phyloP scores from a whole-genome alignment of 2,113 vertebrate species.

The Oryzias celebensis region DNA sequence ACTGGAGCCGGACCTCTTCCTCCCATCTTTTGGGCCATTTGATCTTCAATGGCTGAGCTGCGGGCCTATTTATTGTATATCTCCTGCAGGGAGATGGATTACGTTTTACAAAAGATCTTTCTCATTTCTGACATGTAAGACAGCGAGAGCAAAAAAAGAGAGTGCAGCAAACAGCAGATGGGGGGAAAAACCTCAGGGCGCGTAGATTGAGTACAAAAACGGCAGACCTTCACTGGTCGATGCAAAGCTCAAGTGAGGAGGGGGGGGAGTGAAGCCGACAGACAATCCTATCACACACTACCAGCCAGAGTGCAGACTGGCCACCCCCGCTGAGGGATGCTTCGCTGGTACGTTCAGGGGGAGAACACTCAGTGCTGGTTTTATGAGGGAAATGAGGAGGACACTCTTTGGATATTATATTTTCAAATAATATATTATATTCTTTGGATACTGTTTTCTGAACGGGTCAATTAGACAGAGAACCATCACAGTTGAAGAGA shows the following conservation, averaged over 20 bases:
- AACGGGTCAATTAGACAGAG: constrained; percentile 11
- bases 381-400: constrained; percentile 33
- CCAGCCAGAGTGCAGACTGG: constrained; percentile 51
- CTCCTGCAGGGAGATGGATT: constrained; percentile 34
- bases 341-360: constrained; percentile 40
- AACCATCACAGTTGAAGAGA: constrained; percentile 26
- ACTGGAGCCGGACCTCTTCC: constrained; percentile 14
- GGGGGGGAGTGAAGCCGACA: constrained; percentile 14
- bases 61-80: constrained; percentile 38
- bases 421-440: too few relatives aligned
- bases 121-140: constrained; percentile 31
- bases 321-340: constrained; percentile 59
- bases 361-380: constrained; percentile 30
- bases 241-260: constrained; percentile 30
- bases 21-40: constrained; percentile 33
- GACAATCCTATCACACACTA: constrained; percentile 59
- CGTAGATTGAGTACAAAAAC: constrained; percentile 26
- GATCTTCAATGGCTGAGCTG: constrained; percentile 52
- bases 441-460: constrained; percentile 6
- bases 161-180: constrained; percentile 6
- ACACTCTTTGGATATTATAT: not conserved
- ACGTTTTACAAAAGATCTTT: constrained; percentile 39
- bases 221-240: constrained; percentile 29
- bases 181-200: constrained; percentile 27
- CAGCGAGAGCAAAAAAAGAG: constrained; percentile 23